Conservation (phyloP, 2,797 vertebrate species). For the Brotogeris chrysoptera region DNA sequence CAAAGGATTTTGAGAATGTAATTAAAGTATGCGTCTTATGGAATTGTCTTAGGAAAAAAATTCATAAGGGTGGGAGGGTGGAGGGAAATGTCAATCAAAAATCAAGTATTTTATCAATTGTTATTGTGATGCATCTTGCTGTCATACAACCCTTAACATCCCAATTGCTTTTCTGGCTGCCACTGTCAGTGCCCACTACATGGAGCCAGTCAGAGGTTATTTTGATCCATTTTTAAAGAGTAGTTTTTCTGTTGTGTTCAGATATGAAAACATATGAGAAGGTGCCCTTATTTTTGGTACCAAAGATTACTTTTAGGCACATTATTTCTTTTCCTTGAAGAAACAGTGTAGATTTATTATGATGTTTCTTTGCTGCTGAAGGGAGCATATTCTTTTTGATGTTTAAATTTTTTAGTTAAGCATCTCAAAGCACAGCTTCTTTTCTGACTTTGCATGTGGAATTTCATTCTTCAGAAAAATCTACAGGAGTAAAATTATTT, state of each 20-base stretch:
- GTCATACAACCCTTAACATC: conserved; percentile 11
- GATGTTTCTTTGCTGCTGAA: conserved; percentile 49
- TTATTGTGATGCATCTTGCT: conserved; percentile 14
- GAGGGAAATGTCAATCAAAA: neutral
- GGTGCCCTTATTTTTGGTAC: conserved; percentile 77
- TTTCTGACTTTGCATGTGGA: neutral
- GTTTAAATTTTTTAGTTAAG: conserved; percentile 29
- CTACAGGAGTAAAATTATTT: neutral
- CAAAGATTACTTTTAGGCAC: conserved; percentile 77
- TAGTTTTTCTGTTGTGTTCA: conserved; percentile 6
- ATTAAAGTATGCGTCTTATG: conserved; percentile 6
- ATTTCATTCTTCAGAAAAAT: conserved; percentile 13
- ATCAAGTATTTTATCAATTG: neutral
- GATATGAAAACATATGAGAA: conserved; percentile 38
- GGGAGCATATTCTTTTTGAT: neutral
- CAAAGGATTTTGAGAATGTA: conserved; percentile 52
- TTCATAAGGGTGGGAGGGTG: neutral
- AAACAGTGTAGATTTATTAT: conserved; percentile 24
- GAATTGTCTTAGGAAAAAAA: conserved; percentile 31
- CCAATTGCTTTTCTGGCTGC: neutral
- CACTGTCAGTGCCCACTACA: neutral
- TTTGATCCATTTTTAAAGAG: conserved; percentile 13
- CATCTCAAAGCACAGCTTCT: neutral
- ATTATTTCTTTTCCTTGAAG: conserved; percentile 33
- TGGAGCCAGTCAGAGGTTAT: neutral